A percentile compares a stretch with the other conserved stretches of the same genome.
Evolutionary conservation across 2,797 vertebrate species (phyloP).

Genomic region (Rhabdophis nuchalis): DNA sequence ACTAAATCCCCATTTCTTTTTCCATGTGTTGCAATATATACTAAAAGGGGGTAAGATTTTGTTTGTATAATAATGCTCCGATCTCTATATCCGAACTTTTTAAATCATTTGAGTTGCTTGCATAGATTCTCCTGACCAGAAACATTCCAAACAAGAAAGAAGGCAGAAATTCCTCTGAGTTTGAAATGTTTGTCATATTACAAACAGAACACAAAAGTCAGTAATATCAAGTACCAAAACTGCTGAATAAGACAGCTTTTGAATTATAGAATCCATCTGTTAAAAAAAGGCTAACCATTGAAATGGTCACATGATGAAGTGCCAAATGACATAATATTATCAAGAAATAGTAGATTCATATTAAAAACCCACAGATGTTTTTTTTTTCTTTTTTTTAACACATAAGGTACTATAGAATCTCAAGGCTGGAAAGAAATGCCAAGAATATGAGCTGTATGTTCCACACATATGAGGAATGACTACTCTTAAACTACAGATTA

Average conservation of each 20-base stretch:
- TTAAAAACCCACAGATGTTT: constrained; percentile 17
- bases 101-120: background rate
- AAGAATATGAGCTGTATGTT: constrained; percentile 7
- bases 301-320: constrained; percentile 7
- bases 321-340: constrained; percentile 21
- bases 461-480: background rate
- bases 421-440: constrained; percentile 9
- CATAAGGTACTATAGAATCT: constrained; percentile 19
- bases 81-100: background rate
- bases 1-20: background rate
- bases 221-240: background rate
- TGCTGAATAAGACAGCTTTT: background rate
- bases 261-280: constrained; percentile 11
- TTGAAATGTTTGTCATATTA: background rate
- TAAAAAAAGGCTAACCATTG: constrained; percentile 11
- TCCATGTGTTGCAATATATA: background rate
- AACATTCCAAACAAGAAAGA: background rate
- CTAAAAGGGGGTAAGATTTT: background rate
- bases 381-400: background rate
- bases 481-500: background rate
- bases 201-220: background rate
- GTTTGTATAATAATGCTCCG: background rate
- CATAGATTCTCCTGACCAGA: background rate
- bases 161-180: background rate
- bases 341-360: constrained; percentile 21